phyloP scores from a whole-genome alignment of 53 echinoderm and acorn worm genomes.

The Stichopus horrens region DNA sequence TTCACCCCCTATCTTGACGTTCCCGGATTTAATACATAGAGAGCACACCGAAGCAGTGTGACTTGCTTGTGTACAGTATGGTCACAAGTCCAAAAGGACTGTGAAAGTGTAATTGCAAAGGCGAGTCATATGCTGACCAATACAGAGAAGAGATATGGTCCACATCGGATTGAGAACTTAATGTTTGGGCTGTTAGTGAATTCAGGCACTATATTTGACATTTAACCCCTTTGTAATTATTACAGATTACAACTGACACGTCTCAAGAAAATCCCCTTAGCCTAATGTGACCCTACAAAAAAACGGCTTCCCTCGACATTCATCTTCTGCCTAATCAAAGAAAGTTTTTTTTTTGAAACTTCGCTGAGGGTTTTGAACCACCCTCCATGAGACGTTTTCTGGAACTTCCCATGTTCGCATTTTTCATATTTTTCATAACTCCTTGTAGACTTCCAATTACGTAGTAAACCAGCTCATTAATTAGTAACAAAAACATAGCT shows the following conservation, averaged over 20 bases:
- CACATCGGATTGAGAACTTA: neutral
- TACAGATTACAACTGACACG: too few relatives aligned
- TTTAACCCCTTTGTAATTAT: too few relatives aligned
- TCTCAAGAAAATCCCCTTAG: neutral
- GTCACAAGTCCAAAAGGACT: neutral
- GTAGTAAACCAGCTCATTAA: too few relatives aligned
- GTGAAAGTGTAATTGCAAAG: neutral
- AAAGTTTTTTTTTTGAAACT: too few relatives aligned
- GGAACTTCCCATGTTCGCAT: too few relatives aligned
- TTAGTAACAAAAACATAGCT: too few relatives aligned
- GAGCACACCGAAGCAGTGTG: conserved; percentile 18
- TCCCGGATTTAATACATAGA: conserved; percentile 2
- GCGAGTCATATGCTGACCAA: neutral
- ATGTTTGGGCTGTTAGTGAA: neutral
- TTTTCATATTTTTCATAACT: too few relatives aligned
- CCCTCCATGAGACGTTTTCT: too few relatives aligned
- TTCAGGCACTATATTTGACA: neutral
- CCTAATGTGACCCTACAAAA: neutral
- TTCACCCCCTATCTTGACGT: conserved; percentile 27
- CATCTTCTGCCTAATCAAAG: too few relatives aligned
- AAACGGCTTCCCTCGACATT: too few relatives aligned
- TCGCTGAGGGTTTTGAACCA: too few relatives aligned
- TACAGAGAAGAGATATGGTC: neutral
- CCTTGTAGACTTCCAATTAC: too few relatives aligned
- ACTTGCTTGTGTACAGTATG: neutral